Conservation (phyloP, 64 coral and sea anemone genomes). For the Dendrophyllia cribrosa region DNA sequence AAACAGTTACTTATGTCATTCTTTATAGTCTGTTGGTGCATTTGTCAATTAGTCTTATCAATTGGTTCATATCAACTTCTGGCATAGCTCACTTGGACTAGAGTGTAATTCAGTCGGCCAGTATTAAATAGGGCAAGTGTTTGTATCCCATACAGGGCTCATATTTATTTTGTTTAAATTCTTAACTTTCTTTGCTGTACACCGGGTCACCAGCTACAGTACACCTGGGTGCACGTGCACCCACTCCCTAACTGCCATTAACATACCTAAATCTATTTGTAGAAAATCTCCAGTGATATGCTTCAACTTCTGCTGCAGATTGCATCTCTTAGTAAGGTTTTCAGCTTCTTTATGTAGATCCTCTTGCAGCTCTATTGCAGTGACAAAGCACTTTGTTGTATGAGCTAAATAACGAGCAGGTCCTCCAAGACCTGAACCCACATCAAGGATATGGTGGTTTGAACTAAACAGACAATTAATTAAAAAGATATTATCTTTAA, state of each 20-base stretch:
- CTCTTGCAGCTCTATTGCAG: conserved; percentile 75
- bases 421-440: conserved; percentile 87
- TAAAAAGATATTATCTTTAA: neutral
- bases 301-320: conserved; percentile 46
- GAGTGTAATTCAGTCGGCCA: too few relatives aligned
- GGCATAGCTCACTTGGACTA: too few relatives aligned
- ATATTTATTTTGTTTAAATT: too few relatives aligned
- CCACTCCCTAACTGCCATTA: neutral
- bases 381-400: conserved; percentile 66
- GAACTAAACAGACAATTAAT: conserved; percentile 26
- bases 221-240: neutral
- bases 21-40: too few relatives aligned
- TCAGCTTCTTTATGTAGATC: conserved; percentile 67
- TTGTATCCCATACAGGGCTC: too few relatives aligned
- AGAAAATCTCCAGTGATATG: conserved; percentile 80
- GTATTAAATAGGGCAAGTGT: too few relatives aligned
- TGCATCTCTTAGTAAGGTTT: conserved; percentile 73
- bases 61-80: too few relatives aligned
- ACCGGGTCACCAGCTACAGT: too few relatives aligned
- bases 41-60: too few relatives aligned
- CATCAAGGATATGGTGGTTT: conserved; percentile 63
- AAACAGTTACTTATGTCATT: too few relatives aligned
- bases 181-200: too few relatives aligned
- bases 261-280: conserved; percentile 62
- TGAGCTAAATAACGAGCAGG: conserved; percentile 70